Evolutionary conservation across 2,113 vertebrate genomes (phyloP), one percentile per base, ranked within the genome.

Genomic region (Carassius gibelio): DNA sequence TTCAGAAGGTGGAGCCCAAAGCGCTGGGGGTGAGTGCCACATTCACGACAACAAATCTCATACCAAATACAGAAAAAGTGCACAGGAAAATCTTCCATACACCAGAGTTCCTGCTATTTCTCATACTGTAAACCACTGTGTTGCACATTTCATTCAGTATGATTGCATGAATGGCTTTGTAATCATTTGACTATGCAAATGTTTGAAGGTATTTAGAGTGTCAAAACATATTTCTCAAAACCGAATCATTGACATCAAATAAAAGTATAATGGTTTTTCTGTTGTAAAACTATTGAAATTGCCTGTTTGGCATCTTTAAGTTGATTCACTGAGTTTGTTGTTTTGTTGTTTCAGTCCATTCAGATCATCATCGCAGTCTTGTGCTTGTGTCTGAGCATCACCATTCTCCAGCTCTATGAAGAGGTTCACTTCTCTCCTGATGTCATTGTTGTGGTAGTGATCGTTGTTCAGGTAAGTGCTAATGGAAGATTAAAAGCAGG

Each of bases 401-500:
- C 94, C 0, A 91, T 94, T 74, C 93, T 95, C 15, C 93, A 94
- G 85, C 88, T 94, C 74, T 92, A 94, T 0, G 23, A 86, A 6
- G 93, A 95, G 85, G 89, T 95, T 75, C 94, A 95, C 89, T 95
- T 95, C 23, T 93, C 92, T 0, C 91, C 90, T 23, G 93, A 95
- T 17, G 88, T 94, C 17, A 91, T 90, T 8, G 91, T 94, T 6
- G 90, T 95, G 2, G 91, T 95, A 14, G 84, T 94, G n/a, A 76
- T 95, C 0, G 94, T 94, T 21, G 89, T 94, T 15, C 93, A 94
- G 93, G 95, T 95, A 4, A 87, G 23, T 68, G 9, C 48, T 26
- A 8, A 34, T 23, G 42, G 14, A 48, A 30, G 11, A 7, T 74
- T 48, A 14, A 48, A 74, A 71, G 14, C 74, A 15, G 9, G 1